Evolutionary conservation across 2,113 vertebrate species (phyloP).

Genomic region (Charadrius vociferus): DNA sequence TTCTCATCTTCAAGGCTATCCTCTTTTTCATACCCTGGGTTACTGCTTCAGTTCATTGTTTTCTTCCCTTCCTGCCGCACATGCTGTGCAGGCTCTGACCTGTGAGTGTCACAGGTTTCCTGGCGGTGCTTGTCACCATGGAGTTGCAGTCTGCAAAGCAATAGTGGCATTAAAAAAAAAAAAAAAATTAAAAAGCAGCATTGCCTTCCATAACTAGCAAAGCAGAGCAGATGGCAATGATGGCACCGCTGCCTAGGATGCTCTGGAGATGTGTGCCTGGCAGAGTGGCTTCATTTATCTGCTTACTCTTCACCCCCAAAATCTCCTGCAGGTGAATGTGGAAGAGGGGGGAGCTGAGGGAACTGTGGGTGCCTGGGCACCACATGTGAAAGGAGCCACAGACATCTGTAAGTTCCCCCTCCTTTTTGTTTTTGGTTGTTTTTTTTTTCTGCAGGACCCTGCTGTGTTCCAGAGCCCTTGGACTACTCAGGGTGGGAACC

Average conservation of each 20-base stretch:
- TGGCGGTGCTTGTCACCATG: slow-evolving; percentile 4
- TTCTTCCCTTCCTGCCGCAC: neutral
- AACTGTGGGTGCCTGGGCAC: neutral
- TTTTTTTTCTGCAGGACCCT: neutral
- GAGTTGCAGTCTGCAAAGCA: neutral
- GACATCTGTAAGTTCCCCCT: too few relatives aligned
- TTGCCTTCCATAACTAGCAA: neutral
- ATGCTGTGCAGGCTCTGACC: neutral
- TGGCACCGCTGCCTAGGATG: neutral
- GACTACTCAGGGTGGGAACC: neutral
- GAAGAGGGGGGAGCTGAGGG: neutral
- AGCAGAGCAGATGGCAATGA: neutral
- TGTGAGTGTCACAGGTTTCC: neutral
- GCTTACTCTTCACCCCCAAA: neutral
- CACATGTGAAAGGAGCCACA: accelerated
- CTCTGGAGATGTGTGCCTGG: neutral
- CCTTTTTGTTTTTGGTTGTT: neutral
- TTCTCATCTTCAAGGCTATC: slow-evolving; percentile 25
- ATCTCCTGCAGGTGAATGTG: neutral
- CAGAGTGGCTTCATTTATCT: accelerated
- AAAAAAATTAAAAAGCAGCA: neutral
- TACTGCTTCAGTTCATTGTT: neutral
- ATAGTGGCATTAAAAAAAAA: neutral
- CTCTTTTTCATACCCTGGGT: neutral
- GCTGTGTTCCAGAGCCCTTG: neutral